Conservation (phyloP, 1,140 invertebrate genomes). For the Danaus melanippus region DNA sequence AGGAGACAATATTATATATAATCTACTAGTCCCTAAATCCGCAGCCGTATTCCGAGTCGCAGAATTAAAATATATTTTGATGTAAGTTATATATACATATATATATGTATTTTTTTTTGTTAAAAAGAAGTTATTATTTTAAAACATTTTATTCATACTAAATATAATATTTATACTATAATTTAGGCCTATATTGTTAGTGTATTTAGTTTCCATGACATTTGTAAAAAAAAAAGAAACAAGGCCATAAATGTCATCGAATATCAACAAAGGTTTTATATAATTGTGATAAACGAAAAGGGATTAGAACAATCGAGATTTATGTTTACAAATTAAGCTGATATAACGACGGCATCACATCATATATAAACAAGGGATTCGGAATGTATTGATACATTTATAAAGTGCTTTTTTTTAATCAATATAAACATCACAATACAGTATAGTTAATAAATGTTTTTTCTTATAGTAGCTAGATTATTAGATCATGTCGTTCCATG, state of each 20-base stretch:
- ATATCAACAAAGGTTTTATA: constrained; percentile 28
- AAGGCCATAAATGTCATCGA: constrained; percentile 22
- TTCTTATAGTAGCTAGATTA: constrained; percentile 56
- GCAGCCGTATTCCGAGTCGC: too few species aligned
- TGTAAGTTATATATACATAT: constrained; percentile 8
- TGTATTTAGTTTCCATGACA: constrained; percentile 19
- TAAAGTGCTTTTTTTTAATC: constrained; percentile 53
- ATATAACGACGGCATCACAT: constrained; percentile 34
- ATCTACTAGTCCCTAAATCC: too few species aligned
- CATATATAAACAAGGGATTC: constrained; percentile 53
- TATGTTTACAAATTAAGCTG: constrained; percentile 26
- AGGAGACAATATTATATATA: not conserved
- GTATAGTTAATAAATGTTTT: constrained; percentile 48
- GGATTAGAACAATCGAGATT: constrained; percentile 29
- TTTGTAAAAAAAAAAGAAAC: constrained; percentile 9
- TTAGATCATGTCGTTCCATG: constrained; percentile 49
- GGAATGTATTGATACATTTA: constrained; percentile 50
- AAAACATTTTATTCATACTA: constrained; percentile 19
- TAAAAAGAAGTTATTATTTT: constrained; percentile 18
- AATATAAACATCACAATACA: constrained; percentile 47
- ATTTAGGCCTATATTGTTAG: constrained; percentile 23
- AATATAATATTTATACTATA: constrained; percentile 20
- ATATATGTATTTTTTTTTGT: constrained; percentile 7
- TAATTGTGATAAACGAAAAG: constrained; percentile 29
- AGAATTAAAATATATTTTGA: constrained; percentile 14